Conservation (phyloP, 2,888 invertebrate species). For the Lasiommata megera region DNA sequence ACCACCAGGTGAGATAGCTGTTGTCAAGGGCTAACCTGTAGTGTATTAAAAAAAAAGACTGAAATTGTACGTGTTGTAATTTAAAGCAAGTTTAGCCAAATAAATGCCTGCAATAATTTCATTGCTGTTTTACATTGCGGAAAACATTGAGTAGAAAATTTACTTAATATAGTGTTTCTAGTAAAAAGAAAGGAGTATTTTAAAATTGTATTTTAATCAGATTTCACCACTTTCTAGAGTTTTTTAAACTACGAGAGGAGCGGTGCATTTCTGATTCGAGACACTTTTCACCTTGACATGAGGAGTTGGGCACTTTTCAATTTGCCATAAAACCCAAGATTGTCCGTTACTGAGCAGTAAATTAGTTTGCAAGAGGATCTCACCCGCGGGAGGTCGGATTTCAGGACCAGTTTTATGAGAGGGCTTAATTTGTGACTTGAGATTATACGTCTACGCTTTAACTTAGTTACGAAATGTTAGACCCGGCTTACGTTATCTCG, state of each 20-base stretch:
- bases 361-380: conserved; percentile 30
- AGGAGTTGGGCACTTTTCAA: conserved; percentile 27
- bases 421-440: conserved; percentile 29
- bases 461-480: conserved; percentile 1
- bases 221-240: no score
- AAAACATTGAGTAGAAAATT: no score
- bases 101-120: no score
- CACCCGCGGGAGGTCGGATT: conserved; percentile 24
- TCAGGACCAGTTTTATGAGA: conserved; percentile 30
- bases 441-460: conserved; percentile 14
- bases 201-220: no score
- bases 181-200: no score
- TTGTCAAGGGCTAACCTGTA: no score
- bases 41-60: no score
- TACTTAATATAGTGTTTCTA: no score
- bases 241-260: neutral
- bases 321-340: conserved; percentile 17
- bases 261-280: neutral
- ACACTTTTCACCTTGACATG: conserved; percentile 6
- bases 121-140: no score
- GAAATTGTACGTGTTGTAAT: no score
- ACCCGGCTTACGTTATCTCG: neutral
- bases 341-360: conserved; percentile 27
- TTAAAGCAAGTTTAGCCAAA: no score
- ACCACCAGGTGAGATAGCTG: no score